Percentiles rank a stretch among this genome's conserved stretches.
phyloP scores from a whole-genome alignment of 1,140 invertebrate genomes.

The Coenobita brevimanus region DNA sequence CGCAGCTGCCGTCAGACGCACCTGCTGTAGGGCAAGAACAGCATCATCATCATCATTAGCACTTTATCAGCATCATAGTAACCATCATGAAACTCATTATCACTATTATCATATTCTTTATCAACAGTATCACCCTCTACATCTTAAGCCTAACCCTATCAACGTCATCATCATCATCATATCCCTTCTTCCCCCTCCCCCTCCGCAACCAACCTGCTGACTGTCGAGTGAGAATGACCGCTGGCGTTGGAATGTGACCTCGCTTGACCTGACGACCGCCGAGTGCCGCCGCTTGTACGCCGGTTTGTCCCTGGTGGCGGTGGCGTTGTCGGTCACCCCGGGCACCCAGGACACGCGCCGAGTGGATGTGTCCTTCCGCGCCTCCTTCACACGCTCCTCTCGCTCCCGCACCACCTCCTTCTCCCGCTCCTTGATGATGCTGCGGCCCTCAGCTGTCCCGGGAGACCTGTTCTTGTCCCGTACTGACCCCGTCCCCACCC shows the following conservation, averaged over 20 bases:
- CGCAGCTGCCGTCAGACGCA: conserved; percentile 68
- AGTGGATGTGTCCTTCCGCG: conserved; percentile 54
- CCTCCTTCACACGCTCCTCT: conserved; percentile 38
- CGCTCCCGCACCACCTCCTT: conserved; percentile 27
- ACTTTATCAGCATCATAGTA: background rate
- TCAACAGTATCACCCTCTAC: too few relatives aligned
- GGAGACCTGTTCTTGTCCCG: conserved; percentile 43
- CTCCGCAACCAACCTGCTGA: conserved; percentile 71
- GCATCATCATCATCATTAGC: background rate
- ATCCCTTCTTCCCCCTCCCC: too few relatives aligned
- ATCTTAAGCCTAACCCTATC: too few relatives aligned
- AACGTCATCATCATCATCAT: too few relatives aligned
- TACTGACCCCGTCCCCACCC: background rate
- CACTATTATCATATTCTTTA: too few relatives aligned
- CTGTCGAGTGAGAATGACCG: conserved; percentile 74
- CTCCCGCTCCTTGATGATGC: conserved; percentile 51
- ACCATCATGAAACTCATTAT: background rate
- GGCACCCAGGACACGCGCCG: conserved; percentile 68
- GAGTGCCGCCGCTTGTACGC: conserved; percentile 70
- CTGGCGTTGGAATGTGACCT: conserved; percentile 72
- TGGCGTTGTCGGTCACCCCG: conserved; percentile 64
- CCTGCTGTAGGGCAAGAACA: conserved; percentile 53
- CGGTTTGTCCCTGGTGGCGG: conserved; percentile 70
- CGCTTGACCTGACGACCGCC: conserved; percentile 70
- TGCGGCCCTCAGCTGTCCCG: conserved; percentile 15